A percentile compares a stretch with the other conserved stretches of the same genome.
Evolutionary conservation across 2,888 invertebrate species (phyloP).

Genomic region (Tachina fera): DNA sequence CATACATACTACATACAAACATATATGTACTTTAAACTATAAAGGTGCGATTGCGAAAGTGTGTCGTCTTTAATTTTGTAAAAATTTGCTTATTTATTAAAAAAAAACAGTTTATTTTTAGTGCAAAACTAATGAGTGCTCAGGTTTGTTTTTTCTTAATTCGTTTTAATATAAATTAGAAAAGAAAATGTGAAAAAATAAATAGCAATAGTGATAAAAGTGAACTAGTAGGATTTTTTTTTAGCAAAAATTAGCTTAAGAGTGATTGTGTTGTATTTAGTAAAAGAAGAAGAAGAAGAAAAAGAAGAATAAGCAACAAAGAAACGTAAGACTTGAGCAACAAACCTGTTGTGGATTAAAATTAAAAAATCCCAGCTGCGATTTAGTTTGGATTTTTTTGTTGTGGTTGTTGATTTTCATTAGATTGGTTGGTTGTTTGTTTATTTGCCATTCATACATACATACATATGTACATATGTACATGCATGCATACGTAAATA

Average conservation of each 20-base stretch:
- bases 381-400: slow-evolving; percentile 57
- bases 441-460: slow-evolving; percentile 60
- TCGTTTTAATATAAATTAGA: slow-evolving; percentile 15
- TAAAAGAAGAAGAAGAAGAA: slow-evolving; percentile 14
- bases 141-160: slow-evolving; percentile 11
- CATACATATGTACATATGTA: slow-evolving; percentile 8
- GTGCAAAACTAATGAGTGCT: slow-evolving; percentile 64
- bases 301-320: slow-evolving; percentile 9
- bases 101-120: slow-evolving; percentile 29
- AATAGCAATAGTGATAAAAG: background rate
- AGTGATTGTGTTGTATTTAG: slow-evolving; percentile 1
- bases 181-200: background rate
- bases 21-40: slow-evolving; percentile 2
- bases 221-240: slow-evolving; percentile 7
- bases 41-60: slow-evolving; percentile 65
- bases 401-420: slow-evolving; percentile 50
- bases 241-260: slow-evolving; percentile 5
- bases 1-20: too few species aligned
- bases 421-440: slow-evolving; percentile 42
- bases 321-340: slow-evolving; percentile 82
- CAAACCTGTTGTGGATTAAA: slow-evolving; percentile 83
- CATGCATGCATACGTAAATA: too few species aligned
- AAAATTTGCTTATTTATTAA: slow-evolving; percentile 21
- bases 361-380: slow-evolving; percentile 82
- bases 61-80: slow-evolving; percentile 1